A percentile compares a stretch with the other conserved stretches of the same genome.
These are phyloP conservation scores for Camponotus floridanus DNA, from an alignment of 1,140 invertebrate species.

Conservation along the genomic window DNA sequence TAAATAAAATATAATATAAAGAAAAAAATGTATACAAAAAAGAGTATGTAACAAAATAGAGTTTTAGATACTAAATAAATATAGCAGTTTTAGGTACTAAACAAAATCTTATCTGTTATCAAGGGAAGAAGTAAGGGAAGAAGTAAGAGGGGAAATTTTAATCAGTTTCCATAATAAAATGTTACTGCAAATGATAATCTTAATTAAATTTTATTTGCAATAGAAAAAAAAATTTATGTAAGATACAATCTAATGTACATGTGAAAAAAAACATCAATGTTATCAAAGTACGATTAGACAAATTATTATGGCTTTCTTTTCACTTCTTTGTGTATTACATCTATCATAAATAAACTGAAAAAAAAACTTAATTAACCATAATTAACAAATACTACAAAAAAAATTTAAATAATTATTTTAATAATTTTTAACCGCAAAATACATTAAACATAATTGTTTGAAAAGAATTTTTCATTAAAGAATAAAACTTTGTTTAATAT, in stretches of 20 bases:
- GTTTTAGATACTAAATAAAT: too few relatives aligned
- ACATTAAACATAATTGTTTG: not conserved
- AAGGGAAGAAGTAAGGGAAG: not conserved
- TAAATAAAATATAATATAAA: too few relatives aligned
- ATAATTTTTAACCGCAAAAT: not conserved
- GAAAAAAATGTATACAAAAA: not conserved
- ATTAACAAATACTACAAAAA: not conserved
- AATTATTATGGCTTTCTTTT: not conserved
- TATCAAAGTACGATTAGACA: not conserved
- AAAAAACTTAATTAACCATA: not conserved
- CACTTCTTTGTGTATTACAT: not conserved
- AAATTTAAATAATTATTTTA: not conserved
- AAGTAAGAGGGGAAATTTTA: not conserved
- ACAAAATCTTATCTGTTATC: not conserved
- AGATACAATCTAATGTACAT: not conserved
- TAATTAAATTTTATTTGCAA: constrained; percentile 9
- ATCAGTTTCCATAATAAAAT: not conserved
- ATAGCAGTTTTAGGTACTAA: not conserved
- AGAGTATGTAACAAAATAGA: not conserved
- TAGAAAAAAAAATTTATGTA: not conserved
- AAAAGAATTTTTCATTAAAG: constrained; percentile 1
- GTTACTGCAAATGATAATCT: not conserved
- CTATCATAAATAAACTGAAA: not conserved
- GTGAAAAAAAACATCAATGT: not conserved
- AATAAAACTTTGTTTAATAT: not conserved